A percentile compares a stretch with the other conserved stretches of the same genome.
phyloP scores from a whole-genome alignment of 2,113 vertebrate genomes.

The Actenoides lindsayi region DNA sequence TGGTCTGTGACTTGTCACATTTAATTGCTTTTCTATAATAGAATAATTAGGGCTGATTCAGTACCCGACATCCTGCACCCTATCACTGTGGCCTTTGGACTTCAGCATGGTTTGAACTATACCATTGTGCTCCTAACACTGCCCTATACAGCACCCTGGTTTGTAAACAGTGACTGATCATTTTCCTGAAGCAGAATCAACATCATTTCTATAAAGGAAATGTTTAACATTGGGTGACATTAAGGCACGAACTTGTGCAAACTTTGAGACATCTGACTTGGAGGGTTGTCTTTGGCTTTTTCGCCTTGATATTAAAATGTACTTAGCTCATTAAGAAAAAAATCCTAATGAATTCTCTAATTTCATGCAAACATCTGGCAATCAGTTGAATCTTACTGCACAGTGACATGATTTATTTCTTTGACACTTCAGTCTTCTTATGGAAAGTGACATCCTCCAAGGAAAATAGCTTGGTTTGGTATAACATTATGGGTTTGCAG shows the following conservation, averaged over 20 bases:
- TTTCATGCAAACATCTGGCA: background rate
- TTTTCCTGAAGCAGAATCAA: background rate
- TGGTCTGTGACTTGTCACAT: background rate
- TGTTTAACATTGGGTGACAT: background rate
- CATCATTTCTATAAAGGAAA: background rate
- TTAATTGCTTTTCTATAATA: background rate
- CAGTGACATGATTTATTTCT: background rate
- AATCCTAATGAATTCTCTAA: background rate
- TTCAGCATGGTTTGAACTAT: background rate
- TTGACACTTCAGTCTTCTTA: background rate
- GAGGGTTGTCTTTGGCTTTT: background rate
- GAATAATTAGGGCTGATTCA: conserved; percentile 27
- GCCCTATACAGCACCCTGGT: background rate
- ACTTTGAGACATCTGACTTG: background rate
- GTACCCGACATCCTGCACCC: background rate
- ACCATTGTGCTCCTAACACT: background rate
- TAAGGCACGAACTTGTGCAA: background rate
- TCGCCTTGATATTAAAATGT: background rate
- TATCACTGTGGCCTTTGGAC: background rate
- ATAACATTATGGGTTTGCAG: background rate
- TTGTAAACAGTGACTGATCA: background rate
- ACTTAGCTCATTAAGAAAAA: background rate
- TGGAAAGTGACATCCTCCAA: background rate
- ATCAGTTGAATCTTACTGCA: background rate
- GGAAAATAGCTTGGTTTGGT: background rate